Conservation (phyloP, 2,888 invertebrate species). For the Coecobrya sp. region DNA sequence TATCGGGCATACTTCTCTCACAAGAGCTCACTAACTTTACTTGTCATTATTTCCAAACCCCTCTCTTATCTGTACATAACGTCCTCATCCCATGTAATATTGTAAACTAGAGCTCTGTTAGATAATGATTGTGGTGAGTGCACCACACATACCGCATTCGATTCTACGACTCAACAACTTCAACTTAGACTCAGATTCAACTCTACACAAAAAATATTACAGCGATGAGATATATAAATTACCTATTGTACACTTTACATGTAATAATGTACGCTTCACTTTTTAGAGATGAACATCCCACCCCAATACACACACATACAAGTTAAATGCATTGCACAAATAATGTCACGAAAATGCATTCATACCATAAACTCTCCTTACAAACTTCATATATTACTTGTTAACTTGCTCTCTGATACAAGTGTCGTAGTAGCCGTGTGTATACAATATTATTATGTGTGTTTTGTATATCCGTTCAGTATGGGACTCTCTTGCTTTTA, state of each 20-base stretch:
- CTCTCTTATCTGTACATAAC: constrained; percentile 40
- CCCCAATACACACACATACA: no score
- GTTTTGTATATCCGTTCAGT: constrained; percentile 4
- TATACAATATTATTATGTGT: no score
- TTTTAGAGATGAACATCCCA: background rate
- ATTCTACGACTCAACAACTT: background rate
- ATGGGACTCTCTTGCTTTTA: constrained; percentile 1
- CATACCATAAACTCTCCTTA: constrained; percentile 20
- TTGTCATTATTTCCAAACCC: constrained; percentile 51
- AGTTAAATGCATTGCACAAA: constrained; percentile 21
- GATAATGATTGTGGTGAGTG: constrained; percentile 49
- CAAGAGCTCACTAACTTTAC: constrained; percentile 37
- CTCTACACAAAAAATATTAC: background rate
- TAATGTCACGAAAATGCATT: constrained; percentile 50
- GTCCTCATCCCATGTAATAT: no score
- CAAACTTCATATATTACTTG: background rate
- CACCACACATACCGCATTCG: constrained; percentile 35
- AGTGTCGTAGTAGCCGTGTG: no score
- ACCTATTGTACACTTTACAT: background rate
- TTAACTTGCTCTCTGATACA: background rate
- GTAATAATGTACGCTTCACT: background rate
- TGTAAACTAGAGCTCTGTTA: background rate
- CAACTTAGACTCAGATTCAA: no score
- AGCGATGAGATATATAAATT: background rate
- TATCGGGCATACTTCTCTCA: constrained; percentile 29